phyloP scores from a whole-genome alignment of 2,888 invertebrate species.

The Rhamphomyia laevipes region DNA sequence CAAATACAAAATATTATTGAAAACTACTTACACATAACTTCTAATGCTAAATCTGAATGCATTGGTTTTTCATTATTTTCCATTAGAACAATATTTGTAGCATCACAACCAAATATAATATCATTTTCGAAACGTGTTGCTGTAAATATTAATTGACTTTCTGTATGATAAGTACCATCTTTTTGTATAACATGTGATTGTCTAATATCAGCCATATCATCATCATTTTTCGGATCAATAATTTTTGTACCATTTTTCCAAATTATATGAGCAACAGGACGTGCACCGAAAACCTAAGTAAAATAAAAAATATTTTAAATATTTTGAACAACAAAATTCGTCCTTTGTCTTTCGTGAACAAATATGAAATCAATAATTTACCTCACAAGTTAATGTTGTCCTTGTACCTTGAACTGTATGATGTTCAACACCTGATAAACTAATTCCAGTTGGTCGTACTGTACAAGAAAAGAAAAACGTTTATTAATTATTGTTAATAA shows the following conservation, averaged over 20 bases:
- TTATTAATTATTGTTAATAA: neutral
- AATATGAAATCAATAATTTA: conserved; percentile 21
- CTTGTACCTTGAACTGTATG: conserved; percentile 71
- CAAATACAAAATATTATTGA: conserved; percentile 2
- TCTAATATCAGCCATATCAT: neutral
- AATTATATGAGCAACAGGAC: conserved; percentile 70
- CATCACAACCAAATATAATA: conserved; percentile 64
- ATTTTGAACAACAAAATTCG: neutral
- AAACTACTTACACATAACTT: conserved; percentile 74
- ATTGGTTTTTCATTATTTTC: conserved; percentile 64
- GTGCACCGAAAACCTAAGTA: conserved; percentile 55
- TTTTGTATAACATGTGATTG: conserved; percentile 15
- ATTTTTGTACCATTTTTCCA: conserved; percentile 70
- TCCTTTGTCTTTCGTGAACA: neutral
- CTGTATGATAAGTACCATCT: conserved; percentile 71
- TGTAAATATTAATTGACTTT: conserved; percentile 64
- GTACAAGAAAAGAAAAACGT: conserved; percentile 23
- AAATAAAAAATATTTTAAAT: neutral
- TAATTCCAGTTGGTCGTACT: conserved; percentile 73
- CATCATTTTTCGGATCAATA: conserved; percentile 28
- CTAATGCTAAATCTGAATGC: conserved; percentile 55
- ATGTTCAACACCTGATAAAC: conserved; percentile 61
- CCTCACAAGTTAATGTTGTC: conserved; percentile 61
- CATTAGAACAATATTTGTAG: conserved; percentile 67
- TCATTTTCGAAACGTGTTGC: conserved; percentile 75